These are phyloP conservation scores for Drosophila biarmipes DNA, from an alignment of 1,140 invertebrate species.

Conservation along the genomic window DNA sequence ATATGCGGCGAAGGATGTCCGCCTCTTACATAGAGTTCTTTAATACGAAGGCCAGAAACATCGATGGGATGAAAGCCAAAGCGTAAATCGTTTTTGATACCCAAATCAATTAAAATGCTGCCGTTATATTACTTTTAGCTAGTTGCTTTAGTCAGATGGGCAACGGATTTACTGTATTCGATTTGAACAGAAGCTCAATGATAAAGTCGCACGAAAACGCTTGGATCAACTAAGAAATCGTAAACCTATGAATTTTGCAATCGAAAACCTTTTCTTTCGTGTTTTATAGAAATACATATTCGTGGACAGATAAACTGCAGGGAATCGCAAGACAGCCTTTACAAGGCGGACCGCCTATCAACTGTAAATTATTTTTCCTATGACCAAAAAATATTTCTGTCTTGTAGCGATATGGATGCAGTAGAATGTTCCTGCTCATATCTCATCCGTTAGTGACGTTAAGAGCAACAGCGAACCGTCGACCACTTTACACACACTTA, in stretches of 20 bases:
- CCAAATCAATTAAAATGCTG: constrained; percentile 55
- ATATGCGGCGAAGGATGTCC: not conserved
- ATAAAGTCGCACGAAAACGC: constrained; percentile 1
- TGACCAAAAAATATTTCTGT: constrained; percentile 49
- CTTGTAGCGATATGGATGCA: constrained; percentile 57
- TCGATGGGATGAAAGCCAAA: constrained; percentile 23
- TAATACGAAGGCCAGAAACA: constrained; percentile 5
- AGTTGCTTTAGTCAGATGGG: constrained; percentile 16
- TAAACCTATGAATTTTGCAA: constrained; percentile 48
- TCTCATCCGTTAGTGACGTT: not conserved
- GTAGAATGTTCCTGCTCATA: constrained; percentile 18
- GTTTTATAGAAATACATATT: constrained; percentile 78
- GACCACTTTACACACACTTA: not conserved
- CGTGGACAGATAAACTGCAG: constrained; percentile 12
- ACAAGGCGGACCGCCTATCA: not conserved
- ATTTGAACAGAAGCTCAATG: constrained; percentile 7
- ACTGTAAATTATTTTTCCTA: constrained; percentile 51
- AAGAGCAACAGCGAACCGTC: constrained; percentile 1
- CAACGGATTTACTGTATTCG: constrained; percentile 52
- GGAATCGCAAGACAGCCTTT: not conserved
- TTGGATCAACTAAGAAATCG: constrained; percentile 9
- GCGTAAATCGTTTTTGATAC: constrained; percentile 62
- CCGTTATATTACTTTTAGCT: constrained; percentile 65
- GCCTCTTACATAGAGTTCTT: constrained; percentile 2
- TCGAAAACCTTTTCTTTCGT: constrained; percentile 56